Evolutionary conservation across 2,888 invertebrate species (phyloP).

Genomic region (Eupelmus urozonus): DNA sequence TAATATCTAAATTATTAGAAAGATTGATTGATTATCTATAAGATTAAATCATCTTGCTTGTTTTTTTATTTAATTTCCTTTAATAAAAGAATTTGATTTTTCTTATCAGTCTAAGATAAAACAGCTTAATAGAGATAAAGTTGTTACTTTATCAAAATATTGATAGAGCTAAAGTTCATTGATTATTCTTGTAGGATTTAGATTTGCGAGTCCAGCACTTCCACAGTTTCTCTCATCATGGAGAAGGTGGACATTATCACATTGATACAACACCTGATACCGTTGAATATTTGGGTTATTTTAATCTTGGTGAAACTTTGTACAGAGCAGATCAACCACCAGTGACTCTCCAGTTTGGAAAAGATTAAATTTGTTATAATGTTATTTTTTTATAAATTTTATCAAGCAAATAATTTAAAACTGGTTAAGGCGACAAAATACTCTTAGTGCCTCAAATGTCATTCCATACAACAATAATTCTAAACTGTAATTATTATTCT

Average conservation of each 20-base stretch:
- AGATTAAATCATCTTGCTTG: slow-evolving; percentile 6
- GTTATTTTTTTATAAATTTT: slow-evolving; percentile 45
- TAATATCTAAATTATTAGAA: no score
- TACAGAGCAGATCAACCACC: slow-evolving; percentile 87
- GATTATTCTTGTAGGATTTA: slow-evolving; percentile 82
- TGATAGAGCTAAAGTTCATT: slow-evolving; percentile 45
- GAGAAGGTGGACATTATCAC: slow-evolving; percentile 97
- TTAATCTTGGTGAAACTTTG: slow-evolving; percentile 86
- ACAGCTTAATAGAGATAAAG: slow-evolving; percentile 25
- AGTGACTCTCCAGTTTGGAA: slow-evolving; percentile 83
- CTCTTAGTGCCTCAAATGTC: slow-evolving; percentile 49
- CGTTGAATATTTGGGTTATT: slow-evolving; percentile 95
- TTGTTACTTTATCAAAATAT: slow-evolving; percentile 41
- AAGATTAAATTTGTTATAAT: slow-evolving; percentile 82
- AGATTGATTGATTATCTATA: slow-evolving; percentile 11
- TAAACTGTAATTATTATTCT: slow-evolving; percentile 38
- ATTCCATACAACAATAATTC: slow-evolving; percentile 41
- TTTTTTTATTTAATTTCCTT: slow-evolving; percentile 27
- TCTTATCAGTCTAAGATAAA: slow-evolving; percentile 51
- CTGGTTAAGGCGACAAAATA: slow-evolving; percentile 21
- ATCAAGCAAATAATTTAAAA: slow-evolving; percentile 23
- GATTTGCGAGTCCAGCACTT: slow-evolving; percentile 97
- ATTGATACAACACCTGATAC: slow-evolving; percentile 92
- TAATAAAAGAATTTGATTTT: slow-evolving; percentile 38
- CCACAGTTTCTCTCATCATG: slow-evolving; percentile 91